These are phyloP conservation scores for Progne subis DNA, from an alignment of 2,113 vertebrate species.

Conservation along the genomic window DNA sequence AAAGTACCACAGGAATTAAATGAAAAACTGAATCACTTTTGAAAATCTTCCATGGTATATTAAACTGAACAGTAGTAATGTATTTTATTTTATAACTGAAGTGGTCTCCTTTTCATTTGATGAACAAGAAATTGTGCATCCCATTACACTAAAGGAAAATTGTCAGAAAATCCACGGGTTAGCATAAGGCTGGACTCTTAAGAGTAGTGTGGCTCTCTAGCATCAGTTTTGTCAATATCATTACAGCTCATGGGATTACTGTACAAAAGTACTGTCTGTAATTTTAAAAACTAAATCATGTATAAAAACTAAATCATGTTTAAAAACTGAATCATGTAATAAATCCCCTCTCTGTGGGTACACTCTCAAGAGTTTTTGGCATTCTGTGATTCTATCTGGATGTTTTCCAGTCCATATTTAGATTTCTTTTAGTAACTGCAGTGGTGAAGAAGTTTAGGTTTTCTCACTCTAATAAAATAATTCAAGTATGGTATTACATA, in stretches of 20 bases:
- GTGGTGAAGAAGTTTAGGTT: not conserved
- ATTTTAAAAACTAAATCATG: not conserved
- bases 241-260: not conserved
- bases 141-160: not conserved
- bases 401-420: not conserved
- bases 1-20: not conserved
- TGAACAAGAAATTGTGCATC: not conserved
- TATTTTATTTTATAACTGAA: not conserved
- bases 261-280: not conserved
- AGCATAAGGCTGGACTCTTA: not conserved
- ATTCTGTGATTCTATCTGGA: not conserved
- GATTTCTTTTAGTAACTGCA: not conserved
- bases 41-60: not conserved
- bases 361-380: not conserved
- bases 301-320: not conserved
- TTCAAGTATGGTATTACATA: not conserved
- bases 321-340: not conserved
- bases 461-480: not conserved
- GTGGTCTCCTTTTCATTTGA: not conserved
- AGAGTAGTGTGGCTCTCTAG: not conserved
- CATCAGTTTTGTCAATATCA: not conserved
- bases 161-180: not conserved
- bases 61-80: not conserved
- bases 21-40: not conserved
- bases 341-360: not conserved